Evolutionary conservation across 1,140 invertebrate species (phyloP).

Genomic region (Halotydeus destructor): DNA sequence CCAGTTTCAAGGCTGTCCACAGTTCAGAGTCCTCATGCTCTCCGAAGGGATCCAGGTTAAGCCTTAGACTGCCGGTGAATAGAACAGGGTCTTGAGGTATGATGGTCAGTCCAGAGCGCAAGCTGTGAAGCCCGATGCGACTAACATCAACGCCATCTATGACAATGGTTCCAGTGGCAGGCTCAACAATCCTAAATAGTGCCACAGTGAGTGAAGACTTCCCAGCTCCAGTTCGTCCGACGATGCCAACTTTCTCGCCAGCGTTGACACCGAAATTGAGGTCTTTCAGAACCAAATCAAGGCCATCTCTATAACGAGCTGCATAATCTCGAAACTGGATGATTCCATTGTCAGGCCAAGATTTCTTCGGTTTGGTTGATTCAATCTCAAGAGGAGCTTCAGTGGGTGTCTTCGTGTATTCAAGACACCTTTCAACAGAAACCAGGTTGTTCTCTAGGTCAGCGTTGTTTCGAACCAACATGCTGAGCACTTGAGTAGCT

Average conservation of each 20-base stretch:
- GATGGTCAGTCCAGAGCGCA: slow-evolving; percentile 37
- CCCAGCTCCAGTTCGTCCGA: slow-evolving; percentile 35
- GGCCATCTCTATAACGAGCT: slow-evolving; percentile 51
- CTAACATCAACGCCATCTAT: slow-evolving; percentile 11
- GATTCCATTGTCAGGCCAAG: slow-evolving; percentile 51
- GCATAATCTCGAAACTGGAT: slow-evolving; percentile 53
- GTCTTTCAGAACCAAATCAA: slow-evolving; percentile 54
- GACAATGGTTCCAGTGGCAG: slow-evolving; percentile 31
- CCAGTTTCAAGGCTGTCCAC: slow-evolving; percentile 50
- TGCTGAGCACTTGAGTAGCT: slow-evolving; percentile 37
- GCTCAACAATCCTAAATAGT: slow-evolving; percentile 43
- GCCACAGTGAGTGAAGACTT: slow-evolving; percentile 24
- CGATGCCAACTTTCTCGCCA: slow-evolving; percentile 55
- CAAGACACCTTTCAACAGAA: slow-evolving; percentile 36
- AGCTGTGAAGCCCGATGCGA: slow-evolving; percentile 28
- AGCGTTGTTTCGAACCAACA: slow-evolving; percentile 34
- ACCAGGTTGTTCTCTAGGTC: slow-evolving; percentile 40
- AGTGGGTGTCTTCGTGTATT: slow-evolving; percentile 29
- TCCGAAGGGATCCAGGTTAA: slow-evolving; percentile 67
- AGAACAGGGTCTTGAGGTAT: slow-evolving; percentile 47
- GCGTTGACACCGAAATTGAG: slow-evolving; percentile 46
- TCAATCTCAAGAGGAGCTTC: slow-evolving; percentile 25
- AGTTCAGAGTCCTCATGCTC: slow-evolving; percentile 48
- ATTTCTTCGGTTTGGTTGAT: slow-evolving; percentile 1
- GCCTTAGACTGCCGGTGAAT: slow-evolving; percentile 53